A percentile compares a stretch with the other conserved stretches of the same genome.
phyloP scores from a whole-genome alignment of 2,888 invertebrate species.

The Pseudococcus jackbeardsleyi region DNA sequence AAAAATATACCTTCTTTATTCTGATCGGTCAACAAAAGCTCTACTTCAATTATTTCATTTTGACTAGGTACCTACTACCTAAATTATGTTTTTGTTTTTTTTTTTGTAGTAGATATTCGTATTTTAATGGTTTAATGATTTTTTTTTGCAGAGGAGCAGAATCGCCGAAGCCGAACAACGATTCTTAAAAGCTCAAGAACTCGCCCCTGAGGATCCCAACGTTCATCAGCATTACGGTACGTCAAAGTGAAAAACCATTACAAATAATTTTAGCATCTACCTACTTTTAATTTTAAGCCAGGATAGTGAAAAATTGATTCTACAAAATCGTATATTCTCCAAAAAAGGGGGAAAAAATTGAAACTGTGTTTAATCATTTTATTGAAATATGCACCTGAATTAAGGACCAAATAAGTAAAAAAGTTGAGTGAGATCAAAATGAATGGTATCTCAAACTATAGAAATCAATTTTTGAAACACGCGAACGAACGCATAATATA shows the following conservation, averaged over 20 bases:
- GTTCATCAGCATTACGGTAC: slow-evolving; percentile 92
- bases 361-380: background rate
- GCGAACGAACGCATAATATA: background rate
- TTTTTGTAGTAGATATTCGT: background rate
- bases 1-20: too few relatives aligned
- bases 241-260: background rate
- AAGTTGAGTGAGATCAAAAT: background rate
- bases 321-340: too few relatives aligned
- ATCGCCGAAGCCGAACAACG: slow-evolving; percentile 87
- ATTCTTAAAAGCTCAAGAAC: slow-evolving; percentile 86
- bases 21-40: too few relatives aligned
- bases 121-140: background rate
- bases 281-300: too few relatives aligned
- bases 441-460: background rate
- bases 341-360: too few relatives aligned
- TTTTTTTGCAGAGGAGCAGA: slow-evolving; percentile 78
- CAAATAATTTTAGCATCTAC: too few relatives aligned
- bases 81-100: background rate
- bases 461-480: background rate
- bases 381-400: background rate
- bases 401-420: background rate
- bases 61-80: too few relatives aligned
- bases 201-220: slow-evolving; percentile 86
- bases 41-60: too few relatives aligned
- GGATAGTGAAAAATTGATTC: too few relatives aligned